Base-by-base conservation (phyloP, 2,113 vertebrate genomes). In the Neoarius graeffei region DNA sequence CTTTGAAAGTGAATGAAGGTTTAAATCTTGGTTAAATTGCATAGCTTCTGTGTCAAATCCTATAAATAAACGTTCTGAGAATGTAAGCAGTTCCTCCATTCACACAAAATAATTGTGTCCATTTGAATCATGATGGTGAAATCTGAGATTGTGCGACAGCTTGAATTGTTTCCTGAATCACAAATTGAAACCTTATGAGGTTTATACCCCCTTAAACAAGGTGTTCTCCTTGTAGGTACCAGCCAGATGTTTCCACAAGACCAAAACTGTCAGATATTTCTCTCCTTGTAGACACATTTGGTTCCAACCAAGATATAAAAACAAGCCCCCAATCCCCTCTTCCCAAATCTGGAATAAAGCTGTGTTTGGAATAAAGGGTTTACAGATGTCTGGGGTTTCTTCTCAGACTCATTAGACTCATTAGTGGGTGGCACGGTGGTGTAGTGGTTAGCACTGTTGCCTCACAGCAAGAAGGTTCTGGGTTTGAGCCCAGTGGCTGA, bases 341-440 rank as follows among this genome's bases (percentile, higher is more conserved):
- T 7, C n/a, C 11, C 11, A 56, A 59, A 81, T 54, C 60, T 35
- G 64, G 42, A 42, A 42, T 4, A 42, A 54, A 64, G 81, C 62
- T 85, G 81, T 81, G 82, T 81, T 54, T 87, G 88, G 87, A 71
- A 85, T 87, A 83, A 88, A 81, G 1, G 35, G 62, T 71, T 88
- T 71, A 57, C 91, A 92, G 87, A 92, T 92, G 92, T 91, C 85
- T 84, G 73, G 86, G 48, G 83, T 91, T 91, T 86, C 86, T 76
- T 57, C 23, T 48, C 67, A 80, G 30, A 27, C 82, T 86, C 88
- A 85, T 66, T 82, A 90, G 76, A 54, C 64, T 84, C 52, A 74
- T 85, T 88, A 56, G 10, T 67, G 42, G 42, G 42, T 42, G 42
- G 42, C 42, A 42, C 42, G 42, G 42, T 42, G 42, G 42, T 42